Base-by-base conservation (phyloP, 2,113 vertebrate genomes). In the Melanotaenia duboulayi region DNA sequence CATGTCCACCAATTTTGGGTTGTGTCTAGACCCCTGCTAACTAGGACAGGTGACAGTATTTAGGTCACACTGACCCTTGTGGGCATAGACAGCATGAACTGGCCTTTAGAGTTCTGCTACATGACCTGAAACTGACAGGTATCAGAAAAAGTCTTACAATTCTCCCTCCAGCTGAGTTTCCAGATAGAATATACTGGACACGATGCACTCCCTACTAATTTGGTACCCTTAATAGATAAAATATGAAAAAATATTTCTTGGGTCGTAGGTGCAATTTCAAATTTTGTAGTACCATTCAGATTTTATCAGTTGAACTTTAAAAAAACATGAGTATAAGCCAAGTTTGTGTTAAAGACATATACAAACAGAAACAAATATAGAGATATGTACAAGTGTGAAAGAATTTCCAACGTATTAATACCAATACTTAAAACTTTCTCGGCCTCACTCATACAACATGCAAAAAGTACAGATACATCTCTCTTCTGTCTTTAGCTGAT, bases 41-140 rank as follows among this genome's bases (percentile, higher is more conserved):
- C 54, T 55, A 67, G 54, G 22, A 25, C 44, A 58, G 20, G 57
- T 61, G 48, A 62, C 68, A 71, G 48, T 51, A 25, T 60, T 68
- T 48, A 60, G 67, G 44, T 60, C 46, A 61, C 22, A 24, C 65
- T 68, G 52, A 39, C 46, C 32, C 46, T 71, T 63, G 69, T 63
- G 48, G 25, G 28, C 20, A 65, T 14, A 14, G 51, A 39, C 35
- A 57, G 22, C 35, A 52, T 62, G 37, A 54, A n/a, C 25, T 62
- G 69, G 58, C 40, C 37, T 44, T 64, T n/a, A 65, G 17, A 49
- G 52, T 39, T 73, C 4, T 51, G 46, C 46, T 60, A 51, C 20
- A 44, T 42, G 54, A 65, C 35, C 55, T 66, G 32, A 65, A 74
- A 64, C 23, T 44, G 58, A 54, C 35, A 40, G 39, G 49, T 49